A percentile compares a stretch with the other conserved stretches of the same genome.
phyloP scores from a whole-genome alignment of 2,888 invertebrate species.

The Zhengitettix transpicula region DNA sequence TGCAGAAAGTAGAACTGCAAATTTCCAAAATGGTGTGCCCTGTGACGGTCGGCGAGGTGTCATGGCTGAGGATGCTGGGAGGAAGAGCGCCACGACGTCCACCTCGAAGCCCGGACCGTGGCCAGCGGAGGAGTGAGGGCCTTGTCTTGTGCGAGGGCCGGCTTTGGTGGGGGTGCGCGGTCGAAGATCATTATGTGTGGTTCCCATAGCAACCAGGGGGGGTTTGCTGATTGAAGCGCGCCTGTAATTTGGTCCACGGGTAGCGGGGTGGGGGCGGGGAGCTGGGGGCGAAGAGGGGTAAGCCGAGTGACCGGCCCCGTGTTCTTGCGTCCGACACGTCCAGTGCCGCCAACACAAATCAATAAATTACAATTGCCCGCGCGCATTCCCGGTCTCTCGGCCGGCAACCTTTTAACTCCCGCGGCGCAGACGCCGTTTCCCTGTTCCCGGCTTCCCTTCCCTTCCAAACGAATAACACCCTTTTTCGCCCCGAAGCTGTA shows the following conservation, averaged over 20 bases:
- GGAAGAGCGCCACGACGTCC: background rate
- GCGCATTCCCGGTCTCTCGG: background rate
- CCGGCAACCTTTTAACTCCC: background rate
- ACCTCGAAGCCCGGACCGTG: background rate
- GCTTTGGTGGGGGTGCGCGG: slow-evolving; percentile 1
- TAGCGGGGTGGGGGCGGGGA: background rate
- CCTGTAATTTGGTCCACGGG: slow-evolving; percentile 10
- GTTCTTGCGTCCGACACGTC: background rate
- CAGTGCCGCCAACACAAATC: background rate
- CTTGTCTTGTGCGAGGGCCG: background rate
- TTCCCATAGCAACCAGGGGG: slow-evolving; percentile 9
- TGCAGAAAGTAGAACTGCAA: too few species aligned
- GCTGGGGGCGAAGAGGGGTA: background rate
- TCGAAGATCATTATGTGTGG: slow-evolving; percentile 11
- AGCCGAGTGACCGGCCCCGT: background rate
- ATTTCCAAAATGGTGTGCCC: too few species aligned
- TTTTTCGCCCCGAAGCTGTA: too few species aligned
- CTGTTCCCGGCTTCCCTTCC: too few species aligned
- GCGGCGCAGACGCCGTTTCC: background rate
- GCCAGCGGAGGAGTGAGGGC: background rate
- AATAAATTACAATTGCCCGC: background rate
- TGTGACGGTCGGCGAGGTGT: too few species aligned
- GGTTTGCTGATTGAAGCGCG: slow-evolving; percentile 9
- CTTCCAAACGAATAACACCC: too few species aligned
- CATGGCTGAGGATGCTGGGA: too few species aligned